These are phyloP conservation scores for Idaea dimidiata DNA, from an alignment of 2,888 invertebrate species.

Conservation along the genomic window DNA sequence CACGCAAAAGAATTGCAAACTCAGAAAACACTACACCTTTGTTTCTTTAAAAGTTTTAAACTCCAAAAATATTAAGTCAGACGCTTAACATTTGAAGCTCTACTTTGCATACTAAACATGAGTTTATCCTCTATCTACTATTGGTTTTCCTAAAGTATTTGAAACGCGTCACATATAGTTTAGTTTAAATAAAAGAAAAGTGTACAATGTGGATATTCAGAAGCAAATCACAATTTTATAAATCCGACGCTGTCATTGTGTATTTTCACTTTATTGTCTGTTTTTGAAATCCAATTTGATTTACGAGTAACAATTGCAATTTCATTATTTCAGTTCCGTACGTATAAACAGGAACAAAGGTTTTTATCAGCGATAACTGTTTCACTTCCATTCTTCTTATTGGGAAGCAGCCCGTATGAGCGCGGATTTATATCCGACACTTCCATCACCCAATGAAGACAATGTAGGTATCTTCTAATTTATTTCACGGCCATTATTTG, in stretches of 20 bases:
- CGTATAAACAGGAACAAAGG: constrained; percentile 47
- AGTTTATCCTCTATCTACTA: not conserved
- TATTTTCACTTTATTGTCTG: constrained; percentile 15
- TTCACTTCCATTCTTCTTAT: constrained; percentile 62
- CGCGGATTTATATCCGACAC: constrained; percentile 48
- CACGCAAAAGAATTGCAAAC: constrained; percentile 23
- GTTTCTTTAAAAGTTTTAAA: not conserved
- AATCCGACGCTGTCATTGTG: not conserved
- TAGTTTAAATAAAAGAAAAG: not conserved
- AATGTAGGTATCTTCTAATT: constrained; percentile 66
- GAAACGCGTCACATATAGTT: not conserved
- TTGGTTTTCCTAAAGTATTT: not conserved
- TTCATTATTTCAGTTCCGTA: constrained; percentile 34
- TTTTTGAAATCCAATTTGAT: constrained; percentile 30
- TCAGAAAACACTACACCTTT: constrained; percentile 6
- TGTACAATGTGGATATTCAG: not conserved
- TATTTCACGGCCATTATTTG: constrained; percentile 64
- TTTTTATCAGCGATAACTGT: constrained; percentile 50
- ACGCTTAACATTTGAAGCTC: not conserved
- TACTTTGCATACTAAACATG: not conserved
- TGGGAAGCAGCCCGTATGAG: constrained; percentile 60
- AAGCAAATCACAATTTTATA: not conserved
- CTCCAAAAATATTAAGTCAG: not conserved
- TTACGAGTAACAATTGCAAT: constrained; percentile 25
- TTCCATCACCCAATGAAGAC: constrained; percentile 58